Base-by-base conservation (phyloP, 2,888 invertebrate species). In the Drosophila anceps region DNA sequence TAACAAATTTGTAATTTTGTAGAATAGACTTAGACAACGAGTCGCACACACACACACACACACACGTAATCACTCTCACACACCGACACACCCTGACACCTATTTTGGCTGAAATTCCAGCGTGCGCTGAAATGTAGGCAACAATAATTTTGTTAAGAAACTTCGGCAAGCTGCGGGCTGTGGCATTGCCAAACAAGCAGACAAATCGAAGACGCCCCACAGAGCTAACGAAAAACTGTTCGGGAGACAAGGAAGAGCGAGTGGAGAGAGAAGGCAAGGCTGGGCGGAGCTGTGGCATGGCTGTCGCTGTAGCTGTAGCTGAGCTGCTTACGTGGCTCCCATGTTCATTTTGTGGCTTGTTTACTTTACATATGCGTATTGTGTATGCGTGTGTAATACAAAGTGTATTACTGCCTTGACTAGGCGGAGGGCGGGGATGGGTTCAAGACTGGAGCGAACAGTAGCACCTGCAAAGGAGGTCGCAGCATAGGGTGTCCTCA, bases 311-410 rank as follows among this genome's bases (percentile, higher is more conserved):
- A 39, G 50, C 58, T 72, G 60, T 31, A 43, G 53, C 59, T 73
- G 61, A 70, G 67, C 73, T 81, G 68, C 78, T 64, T 67, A 63
- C 48, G 54, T 37, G 69, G 58, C 44, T 51, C 54, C 69, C 81
- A 77, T 88, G 88, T 88, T 84, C 88, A 83, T 88, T 86, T 81
- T 85, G 84, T 68, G 84, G 84, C 86, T 83, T 88, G 79, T 83
- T 88, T 83, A 88, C 77, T 83, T 83, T 81, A 77, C 81, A 85
- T 82, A 82, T 76, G 78, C 73, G 88, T 83, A 66, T 76, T 79
- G 69, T 62, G 73, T 77, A 65, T 68, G 66, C 71, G 84, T 69
- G 61, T 74, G 77, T 70, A 69, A 53, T 69, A 75, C 79, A 72
- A 44, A 58, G 59, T 61, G 63, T 74, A 69, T 64, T 69, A 24